Evolutionary conservation across 2,113 vertebrate genomes (phyloP).

Genomic region (Pontoporia blainvillei): DNA sequence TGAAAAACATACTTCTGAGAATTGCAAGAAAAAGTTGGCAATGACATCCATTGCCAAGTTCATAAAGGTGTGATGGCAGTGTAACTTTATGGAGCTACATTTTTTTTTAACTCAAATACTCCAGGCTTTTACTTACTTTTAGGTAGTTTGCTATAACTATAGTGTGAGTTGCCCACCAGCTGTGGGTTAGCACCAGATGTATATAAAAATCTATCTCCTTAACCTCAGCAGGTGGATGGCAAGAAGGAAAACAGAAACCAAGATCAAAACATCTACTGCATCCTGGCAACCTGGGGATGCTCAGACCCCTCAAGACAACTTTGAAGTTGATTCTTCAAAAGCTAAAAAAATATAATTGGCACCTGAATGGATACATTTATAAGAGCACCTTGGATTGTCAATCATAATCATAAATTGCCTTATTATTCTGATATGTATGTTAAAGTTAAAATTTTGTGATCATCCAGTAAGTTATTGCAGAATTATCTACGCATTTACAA

Average conservation of each 20-base stretch:
- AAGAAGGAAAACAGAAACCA: neutral
- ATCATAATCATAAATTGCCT: neutral
- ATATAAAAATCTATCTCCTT: neutral
- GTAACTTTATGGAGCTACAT: neutral
- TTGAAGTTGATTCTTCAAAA: slow-evolving; percentile 6
- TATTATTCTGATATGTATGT: neutral
- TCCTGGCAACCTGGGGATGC: neutral
- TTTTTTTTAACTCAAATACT: neutral
- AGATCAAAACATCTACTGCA: neutral
- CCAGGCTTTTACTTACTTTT: neutral
- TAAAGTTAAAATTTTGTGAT: neutral
- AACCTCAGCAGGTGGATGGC: neutral
- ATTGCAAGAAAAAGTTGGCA: neutral
- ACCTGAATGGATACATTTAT: neutral
- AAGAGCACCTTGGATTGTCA: neutral
- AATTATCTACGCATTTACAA: neutral
- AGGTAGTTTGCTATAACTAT: neutral
- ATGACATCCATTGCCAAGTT: neutral
- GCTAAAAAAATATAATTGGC: neutral
- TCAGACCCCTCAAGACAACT: neutral
- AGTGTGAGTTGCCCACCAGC: neutral
- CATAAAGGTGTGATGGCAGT: neutral
- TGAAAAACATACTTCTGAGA: neutral
- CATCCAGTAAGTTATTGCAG: neutral
- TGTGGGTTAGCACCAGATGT: neutral